phyloP scores from a whole-genome alignment of 2,113 vertebrate genomes.

The Psilopogon haemacephalus region DNA sequence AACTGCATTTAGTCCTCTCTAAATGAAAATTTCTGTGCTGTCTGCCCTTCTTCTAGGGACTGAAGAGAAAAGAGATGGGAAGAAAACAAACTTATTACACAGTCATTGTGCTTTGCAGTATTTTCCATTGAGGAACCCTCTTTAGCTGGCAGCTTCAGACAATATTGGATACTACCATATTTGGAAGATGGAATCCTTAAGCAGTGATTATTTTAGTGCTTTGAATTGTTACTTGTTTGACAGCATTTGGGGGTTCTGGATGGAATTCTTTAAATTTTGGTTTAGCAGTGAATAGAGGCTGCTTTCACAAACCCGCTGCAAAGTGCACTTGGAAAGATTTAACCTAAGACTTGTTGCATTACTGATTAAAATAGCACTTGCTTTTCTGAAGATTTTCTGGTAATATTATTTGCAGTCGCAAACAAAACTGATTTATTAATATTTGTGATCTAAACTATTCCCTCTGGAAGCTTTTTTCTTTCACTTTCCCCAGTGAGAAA shows the following conservation, averaged over 20 bases:
- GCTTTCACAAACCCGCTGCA: background rate
- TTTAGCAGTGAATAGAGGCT: background rate
- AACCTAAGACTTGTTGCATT: background rate
- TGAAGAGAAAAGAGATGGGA: background rate
- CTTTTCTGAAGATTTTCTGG: background rate
- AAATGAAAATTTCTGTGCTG: background rate
- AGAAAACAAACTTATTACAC: background rate
- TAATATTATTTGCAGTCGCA: background rate
- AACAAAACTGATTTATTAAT: background rate
- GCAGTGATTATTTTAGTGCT: background rate
- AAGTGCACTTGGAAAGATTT: background rate
- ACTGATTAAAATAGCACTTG: background rate
- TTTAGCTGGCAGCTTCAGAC: background rate
- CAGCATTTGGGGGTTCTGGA: background rate
- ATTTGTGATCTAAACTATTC: background rate
- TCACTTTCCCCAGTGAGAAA: background rate
- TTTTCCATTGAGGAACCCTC: conserved; percentile 1
- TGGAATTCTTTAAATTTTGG: background rate
- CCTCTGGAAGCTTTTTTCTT: background rate
- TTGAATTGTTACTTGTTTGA: background rate
- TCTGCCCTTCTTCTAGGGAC: background rate
- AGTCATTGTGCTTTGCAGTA: background rate
- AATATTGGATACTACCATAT: background rate
- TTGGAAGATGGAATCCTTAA: background rate
- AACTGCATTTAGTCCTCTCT: background rate